These are phyloP conservation scores for Aphelocoma californica DNA, from an alignment of 2,797 vertebrate species.

Conservation along the genomic window DNA sequence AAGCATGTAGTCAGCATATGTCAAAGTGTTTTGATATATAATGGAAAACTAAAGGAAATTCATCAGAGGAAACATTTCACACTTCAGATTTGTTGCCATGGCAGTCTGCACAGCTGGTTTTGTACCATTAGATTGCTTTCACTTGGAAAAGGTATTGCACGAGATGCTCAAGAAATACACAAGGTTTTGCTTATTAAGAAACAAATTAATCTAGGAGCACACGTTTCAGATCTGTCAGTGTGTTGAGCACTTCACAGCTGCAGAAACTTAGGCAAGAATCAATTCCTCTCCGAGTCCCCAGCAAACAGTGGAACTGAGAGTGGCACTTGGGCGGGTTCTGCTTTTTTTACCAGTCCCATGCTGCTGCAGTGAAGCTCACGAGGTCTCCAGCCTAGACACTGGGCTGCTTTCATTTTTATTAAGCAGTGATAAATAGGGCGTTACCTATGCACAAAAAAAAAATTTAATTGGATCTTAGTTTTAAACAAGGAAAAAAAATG, in stretches of 20 bases:
- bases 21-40: background rate
- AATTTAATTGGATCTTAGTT: background rate
- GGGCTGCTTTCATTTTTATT: background rate
- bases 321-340: background rate
- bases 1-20: background rate
- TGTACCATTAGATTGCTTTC: background rate
- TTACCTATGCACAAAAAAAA: fast-evolving
- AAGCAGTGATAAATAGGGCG: background rate
- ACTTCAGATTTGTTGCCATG: background rate
- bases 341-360: background rate
- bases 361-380: background rate
- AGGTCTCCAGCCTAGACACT: background rate
- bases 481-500: fast-evolving
- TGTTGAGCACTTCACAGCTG: background rate
- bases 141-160: background rate
- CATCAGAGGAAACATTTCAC: background rate
- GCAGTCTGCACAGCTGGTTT: background rate
- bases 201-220: background rate
- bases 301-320: background rate
- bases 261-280: background rate
- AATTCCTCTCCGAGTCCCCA: background rate
- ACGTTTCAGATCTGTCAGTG: background rate
- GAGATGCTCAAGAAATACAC: background rate
- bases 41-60: background rate
- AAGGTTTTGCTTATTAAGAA: background rate